Conservation (phyloP, 2,888 invertebrate genomes). For the Molanna angustata region DNA sequence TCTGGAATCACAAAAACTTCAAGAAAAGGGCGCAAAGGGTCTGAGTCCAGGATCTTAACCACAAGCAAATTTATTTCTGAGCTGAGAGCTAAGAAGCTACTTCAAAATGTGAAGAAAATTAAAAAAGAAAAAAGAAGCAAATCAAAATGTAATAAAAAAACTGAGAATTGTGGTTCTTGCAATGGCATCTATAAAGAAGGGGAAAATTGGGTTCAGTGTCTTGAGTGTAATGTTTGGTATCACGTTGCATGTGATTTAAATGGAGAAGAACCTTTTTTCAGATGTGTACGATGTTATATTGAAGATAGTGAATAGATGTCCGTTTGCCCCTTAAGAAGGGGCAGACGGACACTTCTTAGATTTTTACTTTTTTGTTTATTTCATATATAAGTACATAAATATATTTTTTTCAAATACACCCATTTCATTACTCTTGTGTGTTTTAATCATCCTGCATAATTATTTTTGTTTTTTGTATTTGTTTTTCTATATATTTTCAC, state of each 20-base stretch:
- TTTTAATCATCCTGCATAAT: constrained; percentile 7
- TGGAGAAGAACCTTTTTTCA: constrained; percentile 8
- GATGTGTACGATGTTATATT: constrained; percentile 9
- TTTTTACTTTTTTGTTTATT: constrained; percentile 4
- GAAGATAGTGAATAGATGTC: constrained; percentile 6
- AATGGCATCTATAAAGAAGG: neutral
- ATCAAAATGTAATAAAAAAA: neutral
- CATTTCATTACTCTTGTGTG: constrained; percentile 1
- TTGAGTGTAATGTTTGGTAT: constrained; percentile 9
- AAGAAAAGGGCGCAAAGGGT: constrained; percentile 3
- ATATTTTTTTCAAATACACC: neutral
- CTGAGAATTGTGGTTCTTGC: constrained; percentile 3
- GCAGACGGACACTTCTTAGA: constrained; percentile 3
- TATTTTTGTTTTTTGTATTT: too few relatives aligned
- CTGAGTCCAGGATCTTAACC: constrained; percentile 7
- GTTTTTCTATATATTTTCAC: constrained; percentile 5
- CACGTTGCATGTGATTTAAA: constrained; percentile 7
- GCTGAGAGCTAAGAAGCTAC: constrained; percentile 5
- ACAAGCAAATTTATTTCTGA: constrained; percentile 6
- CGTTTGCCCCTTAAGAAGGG: constrained; percentile 3
- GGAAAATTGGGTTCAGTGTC: constrained; percentile 7
- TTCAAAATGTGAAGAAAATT: constrained; percentile 2
- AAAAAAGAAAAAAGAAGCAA: constrained; percentile 6
- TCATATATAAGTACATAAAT: constrained; percentile 5
- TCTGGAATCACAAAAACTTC: constrained; percentile 6